Evolutionary conservation across 2,888 invertebrate species (phyloP).

Genomic region (Phania funesta): DNA sequence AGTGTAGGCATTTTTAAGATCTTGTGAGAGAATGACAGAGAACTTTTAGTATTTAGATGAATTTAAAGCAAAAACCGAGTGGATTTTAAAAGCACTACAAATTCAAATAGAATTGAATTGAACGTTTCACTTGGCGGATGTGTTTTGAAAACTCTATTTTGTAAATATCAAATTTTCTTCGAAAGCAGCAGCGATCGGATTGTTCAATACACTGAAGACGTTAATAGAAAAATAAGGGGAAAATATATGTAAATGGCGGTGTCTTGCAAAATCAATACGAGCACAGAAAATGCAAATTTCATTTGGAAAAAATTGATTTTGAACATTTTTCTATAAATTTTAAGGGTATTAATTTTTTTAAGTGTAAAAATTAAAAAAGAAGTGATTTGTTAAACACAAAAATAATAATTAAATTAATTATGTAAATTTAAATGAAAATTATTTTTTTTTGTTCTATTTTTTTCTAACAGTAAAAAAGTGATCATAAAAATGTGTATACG

Average conservation of each 20-base stretch:
- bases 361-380: background rate
- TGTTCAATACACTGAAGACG: conserved; percentile 45
- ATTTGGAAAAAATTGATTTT: background rate
- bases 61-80: conserved; percentile 15
- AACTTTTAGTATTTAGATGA: conserved; percentile 36
- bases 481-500: conserved; percentile 66
- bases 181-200: conserved; percentile 61
- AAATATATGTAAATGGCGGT: conserved; percentile 32
- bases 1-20: conserved; percentile 40
- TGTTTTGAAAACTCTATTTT: conserved; percentile 49
- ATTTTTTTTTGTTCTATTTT: conserved; percentile 23
- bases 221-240: conserved; percentile 21
- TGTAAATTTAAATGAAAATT: conserved; percentile 39
- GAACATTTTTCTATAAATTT: background rate
- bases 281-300: conserved; percentile 10
- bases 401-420: conserved; percentile 8
- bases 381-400: background rate
- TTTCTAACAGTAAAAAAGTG: conserved; percentile 53
- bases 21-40: background rate
- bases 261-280: conserved; percentile 1
- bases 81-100: conserved; percentile 14
- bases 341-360: conserved; percentile 2
- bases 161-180: conserved; percentile 1
- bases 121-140: conserved; percentile 65
- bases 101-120: conserved; percentile 58